Evolutionary conservation across 2,113 vertebrate genomes (phyloP).

Genomic region (Pachycephala philippinensis): DNA sequence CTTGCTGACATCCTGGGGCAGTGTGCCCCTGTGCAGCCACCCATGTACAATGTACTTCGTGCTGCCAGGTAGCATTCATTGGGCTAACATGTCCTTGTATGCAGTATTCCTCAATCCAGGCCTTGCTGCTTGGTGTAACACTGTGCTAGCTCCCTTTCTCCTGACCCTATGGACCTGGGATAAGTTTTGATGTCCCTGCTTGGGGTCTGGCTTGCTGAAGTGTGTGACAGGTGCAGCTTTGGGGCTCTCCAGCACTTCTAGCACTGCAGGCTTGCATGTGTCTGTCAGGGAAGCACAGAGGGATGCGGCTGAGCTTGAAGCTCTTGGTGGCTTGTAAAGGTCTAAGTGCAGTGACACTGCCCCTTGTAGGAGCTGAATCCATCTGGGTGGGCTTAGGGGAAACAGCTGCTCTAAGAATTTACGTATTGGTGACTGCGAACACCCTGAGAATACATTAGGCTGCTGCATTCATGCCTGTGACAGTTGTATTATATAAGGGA

Average conservation of each 20-base stretch:
- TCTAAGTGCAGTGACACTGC: background rate
- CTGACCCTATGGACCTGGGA: background rate
- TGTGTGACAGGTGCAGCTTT: background rate
- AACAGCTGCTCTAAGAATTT: background rate
- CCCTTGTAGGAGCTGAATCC: background rate
- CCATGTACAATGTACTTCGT: accelerated
- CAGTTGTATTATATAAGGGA: background rate
- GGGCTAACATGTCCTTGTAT: accelerated
- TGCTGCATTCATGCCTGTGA: background rate
- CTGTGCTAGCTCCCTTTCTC: background rate
- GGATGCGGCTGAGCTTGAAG: background rate
- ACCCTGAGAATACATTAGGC: background rate
- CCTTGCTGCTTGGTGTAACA: background rate
- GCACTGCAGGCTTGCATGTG: background rate
- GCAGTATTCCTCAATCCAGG: background rate
- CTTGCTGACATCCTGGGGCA: accelerated
- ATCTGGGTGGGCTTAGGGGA: background rate
- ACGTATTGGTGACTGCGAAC: background rate
- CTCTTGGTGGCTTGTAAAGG: background rate
- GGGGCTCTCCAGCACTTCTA: background rate
- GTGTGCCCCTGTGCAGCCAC: background rate
- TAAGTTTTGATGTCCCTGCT: background rate
- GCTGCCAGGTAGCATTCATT: background rate
- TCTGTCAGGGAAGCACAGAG: accelerated
- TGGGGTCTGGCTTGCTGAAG: background rate